Evolutionary conservation across 2,888 invertebrate genomes (phyloP), one percentile per base, ranked within the genome.

Genomic region (Epicampocera succincta): DNA sequence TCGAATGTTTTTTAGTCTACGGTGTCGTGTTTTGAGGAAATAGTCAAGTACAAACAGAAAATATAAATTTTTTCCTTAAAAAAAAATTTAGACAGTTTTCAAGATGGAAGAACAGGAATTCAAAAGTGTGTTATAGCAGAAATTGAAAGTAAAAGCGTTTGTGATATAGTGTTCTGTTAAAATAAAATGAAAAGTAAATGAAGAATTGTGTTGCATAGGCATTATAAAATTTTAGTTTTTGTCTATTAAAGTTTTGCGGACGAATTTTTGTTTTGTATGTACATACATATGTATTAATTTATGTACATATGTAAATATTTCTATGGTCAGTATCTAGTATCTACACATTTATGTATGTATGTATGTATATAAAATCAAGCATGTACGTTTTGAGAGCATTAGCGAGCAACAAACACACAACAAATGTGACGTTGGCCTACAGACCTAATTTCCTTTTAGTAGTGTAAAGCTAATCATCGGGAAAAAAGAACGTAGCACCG

Each of bases 361-460:
- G 9, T 33, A 9, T 9, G 9, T 33, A 33, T 9, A 33, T 33
- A 33, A 8, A 8, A 33, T 6, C 5, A 33, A 8, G 8, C 8
- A 50, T 50, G 13, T 52, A 46, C 72, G 66, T 54, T 74, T 78
- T 56, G 33, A 66, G 66, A 73, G 29, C 46, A 33, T 33, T 33
- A 73, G 46, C 44, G n/a, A 72, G 44, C 44, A 58, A 50, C 58
- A 21, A 61, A 44, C 42, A 21, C 52, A 52, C 60, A 33, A 33
- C 42, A 61, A 79, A 52, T 79, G 42, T 74, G 83, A 80, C 83
- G 80, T 85, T 85, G 85, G 82, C 85, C 85, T 85, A 84, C 84
- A 83, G 83, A 85, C 85, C 85, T 84, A 85, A 85, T 85, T 85
- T 83, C 72, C 74, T 84, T 83, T 76, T 71, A 76, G 72, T 68